phyloP scores from a whole-genome alignment of 2,888 invertebrate genomes.

The Neoitamus cyanurus region DNA sequence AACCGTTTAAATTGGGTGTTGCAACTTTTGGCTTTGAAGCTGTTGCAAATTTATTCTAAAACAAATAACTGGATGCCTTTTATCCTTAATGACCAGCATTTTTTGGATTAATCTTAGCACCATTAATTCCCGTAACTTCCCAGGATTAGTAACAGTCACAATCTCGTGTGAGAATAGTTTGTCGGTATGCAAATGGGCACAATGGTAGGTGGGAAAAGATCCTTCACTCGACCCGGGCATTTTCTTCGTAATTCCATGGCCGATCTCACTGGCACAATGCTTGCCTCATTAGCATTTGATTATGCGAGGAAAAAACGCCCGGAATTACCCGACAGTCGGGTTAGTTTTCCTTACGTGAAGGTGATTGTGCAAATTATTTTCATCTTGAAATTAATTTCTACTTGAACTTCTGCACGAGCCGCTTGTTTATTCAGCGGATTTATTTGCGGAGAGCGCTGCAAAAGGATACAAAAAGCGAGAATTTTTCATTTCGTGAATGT shows the following conservation, averaged over 20 bases:
- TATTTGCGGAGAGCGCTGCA: neutral
- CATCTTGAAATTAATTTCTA: constrained; percentile 2
- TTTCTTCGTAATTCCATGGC: neutral
- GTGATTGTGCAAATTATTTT: constrained; percentile 20
- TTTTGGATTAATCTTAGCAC: neutral
- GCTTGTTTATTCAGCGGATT: constrained; percentile 22
- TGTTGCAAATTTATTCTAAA: too few relatives aligned
- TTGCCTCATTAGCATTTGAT: constrained; percentile 38
- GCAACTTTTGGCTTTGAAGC: neutral
- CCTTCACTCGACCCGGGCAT: neutral
- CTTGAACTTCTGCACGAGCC: constrained; percentile 4
- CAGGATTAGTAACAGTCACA: neutral
- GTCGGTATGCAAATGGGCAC: constrained; percentile 13
- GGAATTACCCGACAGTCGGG: neutral
- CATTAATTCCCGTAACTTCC: neutral
- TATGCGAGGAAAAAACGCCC: neutral
- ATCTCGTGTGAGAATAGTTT: neutral
- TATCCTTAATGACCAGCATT: neutral
- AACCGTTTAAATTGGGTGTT: neutral
- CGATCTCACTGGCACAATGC: neutral
- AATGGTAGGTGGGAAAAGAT: neutral
- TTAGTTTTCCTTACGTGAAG: neutral
- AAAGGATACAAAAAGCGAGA: neutral
- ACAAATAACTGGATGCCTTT: too few relatives aligned
- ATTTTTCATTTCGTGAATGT: neutral